Base-by-base conservation (phyloP, 37 sponge, comb jelly and placozoan genomes). In the Sycon ciliatum region DNA sequence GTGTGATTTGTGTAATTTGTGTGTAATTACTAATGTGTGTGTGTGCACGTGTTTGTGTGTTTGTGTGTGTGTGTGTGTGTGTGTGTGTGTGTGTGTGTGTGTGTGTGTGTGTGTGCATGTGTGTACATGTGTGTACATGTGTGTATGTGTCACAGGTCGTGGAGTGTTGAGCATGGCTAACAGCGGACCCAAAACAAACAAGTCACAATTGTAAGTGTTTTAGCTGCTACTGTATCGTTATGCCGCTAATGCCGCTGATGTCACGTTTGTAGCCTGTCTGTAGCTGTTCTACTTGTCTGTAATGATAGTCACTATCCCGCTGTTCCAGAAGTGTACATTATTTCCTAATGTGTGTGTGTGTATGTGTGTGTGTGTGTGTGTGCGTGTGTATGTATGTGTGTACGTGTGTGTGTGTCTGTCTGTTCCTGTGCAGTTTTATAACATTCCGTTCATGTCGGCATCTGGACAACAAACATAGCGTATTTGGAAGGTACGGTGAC, bases 161-260 rank as follows among this genome's bases (percentile, higher is more conserved):
- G 97, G 97, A 23, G 76, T 95, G 0, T 70, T 93, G 40, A 93
- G 94, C 65, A 93, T 93, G 94, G 94, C 94, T 38, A 93, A 93
- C 68, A 76, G 83, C 36, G 94, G 94, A 6, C 78, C 88, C 1
- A 80, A 93, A 67, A 93, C 94, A 1, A 93, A 93, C 76, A 85
- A 65, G 22, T 89, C 90, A 61, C 90, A 89, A 69, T 89, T 89
- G 90, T 89, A 72, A 78, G 86, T 36, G 4, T 3, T 27, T 24
- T 13, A 11, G 16, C 65, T 61, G 0, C 13, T 61, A 13, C 32
- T 20, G 65, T n/a, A n/a, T n/a, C n/a, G n/a, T n/a, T n/a, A n/a
- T n/a, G n/a, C n/a, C n/a, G n/a, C n/a, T n/a, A n/a, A n/a, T n/a
- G n/a, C n/a, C n/a, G n/a, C n/a, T 30, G 32, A 39, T 67, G 38